These are phyloP conservation scores for Limanda limanda DNA, from an alignment of 2,113 vertebrate species.

Conservation along the genomic window DNA sequence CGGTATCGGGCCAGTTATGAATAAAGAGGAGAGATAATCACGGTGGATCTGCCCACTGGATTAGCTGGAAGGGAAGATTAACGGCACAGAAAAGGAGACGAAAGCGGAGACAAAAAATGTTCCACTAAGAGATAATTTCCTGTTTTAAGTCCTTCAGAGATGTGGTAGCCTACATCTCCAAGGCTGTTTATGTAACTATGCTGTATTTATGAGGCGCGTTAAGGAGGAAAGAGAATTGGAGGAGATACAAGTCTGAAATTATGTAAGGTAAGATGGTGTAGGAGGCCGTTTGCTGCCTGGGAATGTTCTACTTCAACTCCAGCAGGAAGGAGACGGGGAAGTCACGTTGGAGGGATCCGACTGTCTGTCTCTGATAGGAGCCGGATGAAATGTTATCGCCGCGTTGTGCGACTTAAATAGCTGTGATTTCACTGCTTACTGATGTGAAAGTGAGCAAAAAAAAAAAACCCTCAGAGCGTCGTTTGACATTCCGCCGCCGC, in stretches of 20 bases:
- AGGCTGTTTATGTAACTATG: conserved; percentile 61
- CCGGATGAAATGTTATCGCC: conserved; percentile 5
- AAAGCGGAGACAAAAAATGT: conserved; percentile 42
- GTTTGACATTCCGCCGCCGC: conserved; percentile 63
- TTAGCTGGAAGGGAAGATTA: conserved; percentile 81
- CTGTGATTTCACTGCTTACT: conserved; percentile 52
- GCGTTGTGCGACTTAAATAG: conserved; percentile 40
- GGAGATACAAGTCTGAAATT: conserved; percentile 42
- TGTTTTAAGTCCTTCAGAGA: conserved; percentile 64
- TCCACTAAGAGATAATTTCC: conserved; percentile 56
- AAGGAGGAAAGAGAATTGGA: conserved; percentile 26
- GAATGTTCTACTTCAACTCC: conserved; percentile 20
- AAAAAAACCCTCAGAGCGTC: conserved; percentile 50
- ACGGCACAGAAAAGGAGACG: conserved; percentile 61
- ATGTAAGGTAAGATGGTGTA: conserved; percentile 50
- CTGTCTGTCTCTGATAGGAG: background rate
- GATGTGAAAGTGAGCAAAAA: conserved; percentile 51
- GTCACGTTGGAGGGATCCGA: conserved; percentile 4
- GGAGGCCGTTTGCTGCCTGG: conserved; percentile 16
- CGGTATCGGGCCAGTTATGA: conserved; percentile 65
- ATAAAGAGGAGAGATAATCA: conserved; percentile 80
- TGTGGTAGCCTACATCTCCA: conserved; percentile 49
- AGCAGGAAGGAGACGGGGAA: conserved; percentile 20
- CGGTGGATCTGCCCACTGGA: conserved; percentile 79
- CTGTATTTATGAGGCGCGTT: conserved; percentile 10